Evolutionary conservation across 2,797 vertebrate genomes (phyloP).

Genomic region (Amblyopsis hoosieri): DNA sequence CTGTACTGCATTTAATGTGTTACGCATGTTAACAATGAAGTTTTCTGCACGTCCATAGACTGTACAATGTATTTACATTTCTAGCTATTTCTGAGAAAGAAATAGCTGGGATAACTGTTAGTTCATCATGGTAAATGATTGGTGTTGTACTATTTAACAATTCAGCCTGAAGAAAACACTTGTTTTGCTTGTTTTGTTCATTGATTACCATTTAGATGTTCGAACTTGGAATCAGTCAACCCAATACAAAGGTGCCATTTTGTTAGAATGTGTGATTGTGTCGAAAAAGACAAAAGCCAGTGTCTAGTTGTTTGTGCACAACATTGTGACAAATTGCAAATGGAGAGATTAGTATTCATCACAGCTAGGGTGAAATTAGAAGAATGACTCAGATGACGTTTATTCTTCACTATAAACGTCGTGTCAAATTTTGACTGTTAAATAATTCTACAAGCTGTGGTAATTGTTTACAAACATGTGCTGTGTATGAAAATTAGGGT

Average conservation of each 20-base stretch:
- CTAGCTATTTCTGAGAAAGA: slow-evolving; percentile 11
- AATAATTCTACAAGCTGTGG: too few relatives aligned
- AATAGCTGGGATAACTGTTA: slow-evolving; percentile 23
- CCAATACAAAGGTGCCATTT: slow-evolving; percentile 41
- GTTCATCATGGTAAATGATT: slow-evolving; percentile 55
- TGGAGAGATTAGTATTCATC: too few relatives aligned
- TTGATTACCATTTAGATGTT: slow-evolving; percentile 60
- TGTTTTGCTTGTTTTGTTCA: slow-evolving; percentile 65
- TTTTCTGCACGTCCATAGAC: too few relatives aligned
- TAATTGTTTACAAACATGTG: too few relatives aligned
- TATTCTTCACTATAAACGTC: too few relatives aligned
- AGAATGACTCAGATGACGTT: too few relatives aligned
- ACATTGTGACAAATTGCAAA: too few relatives aligned
- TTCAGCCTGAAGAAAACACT: slow-evolving; percentile 38
- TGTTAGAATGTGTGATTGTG: slow-evolving; percentile 23
- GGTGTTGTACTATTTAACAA: slow-evolving; percentile 54
- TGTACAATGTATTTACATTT: too few relatives aligned
- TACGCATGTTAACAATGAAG: too few relatives aligned
- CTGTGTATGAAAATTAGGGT: slow-evolving; percentile 1
- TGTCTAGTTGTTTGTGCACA: neutral
- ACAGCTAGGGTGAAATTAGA: too few relatives aligned
- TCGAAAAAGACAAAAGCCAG: neutral
- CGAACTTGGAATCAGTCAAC: slow-evolving; percentile 40
- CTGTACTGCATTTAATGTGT: too few relatives aligned
- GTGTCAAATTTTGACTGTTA: too few relatives aligned